Percentiles rank a stretch among this genome's conserved stretches.
Conservation (phyloP, 1,140 invertebrate species). For the Dreissena polymorpha region DNA sequence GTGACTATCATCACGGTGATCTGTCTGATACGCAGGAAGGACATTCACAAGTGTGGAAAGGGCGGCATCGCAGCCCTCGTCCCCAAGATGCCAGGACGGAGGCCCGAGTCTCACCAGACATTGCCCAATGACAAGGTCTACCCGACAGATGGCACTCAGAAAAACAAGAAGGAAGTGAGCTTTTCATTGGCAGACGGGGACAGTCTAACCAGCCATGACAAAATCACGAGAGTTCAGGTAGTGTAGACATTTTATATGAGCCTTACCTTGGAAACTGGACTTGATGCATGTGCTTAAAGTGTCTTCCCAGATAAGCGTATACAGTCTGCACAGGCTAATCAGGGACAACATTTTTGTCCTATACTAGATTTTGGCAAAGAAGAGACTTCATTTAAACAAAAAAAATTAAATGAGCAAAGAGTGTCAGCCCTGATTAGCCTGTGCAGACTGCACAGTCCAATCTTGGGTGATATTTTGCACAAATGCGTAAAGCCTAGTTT, state of each 20-base stretch:
- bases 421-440: no score
- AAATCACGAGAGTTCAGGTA: no score
- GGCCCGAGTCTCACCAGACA: not conserved
- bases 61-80: not conserved
- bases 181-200: constrained; percentile 49
- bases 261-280: no score
- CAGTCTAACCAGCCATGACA: constrained; percentile 45
- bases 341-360: no score
- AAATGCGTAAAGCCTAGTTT: no score
- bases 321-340: no score
- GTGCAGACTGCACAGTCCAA: no score
- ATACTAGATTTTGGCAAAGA: no score
- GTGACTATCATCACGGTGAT: constrained; percentile 67
- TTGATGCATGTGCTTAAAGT: not conserved
- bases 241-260: not conserved
- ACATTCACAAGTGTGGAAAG: constrained; percentile 53
- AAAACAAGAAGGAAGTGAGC: constrained; percentile 54
- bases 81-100: not conserved
- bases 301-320: not conserved
- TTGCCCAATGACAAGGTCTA: constrained; percentile 37
- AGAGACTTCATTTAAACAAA: no score
- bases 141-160: constrained; percentile 11
- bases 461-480: no score
- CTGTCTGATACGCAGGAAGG: constrained; percentile 63
- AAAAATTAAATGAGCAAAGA: no score